A percentile compares a stretch with the other conserved stretches of the same genome.
Evolutionary conservation across 1,140 invertebrate genomes (phyloP).

Genomic region (Dinoponera quadriceps): DNA sequence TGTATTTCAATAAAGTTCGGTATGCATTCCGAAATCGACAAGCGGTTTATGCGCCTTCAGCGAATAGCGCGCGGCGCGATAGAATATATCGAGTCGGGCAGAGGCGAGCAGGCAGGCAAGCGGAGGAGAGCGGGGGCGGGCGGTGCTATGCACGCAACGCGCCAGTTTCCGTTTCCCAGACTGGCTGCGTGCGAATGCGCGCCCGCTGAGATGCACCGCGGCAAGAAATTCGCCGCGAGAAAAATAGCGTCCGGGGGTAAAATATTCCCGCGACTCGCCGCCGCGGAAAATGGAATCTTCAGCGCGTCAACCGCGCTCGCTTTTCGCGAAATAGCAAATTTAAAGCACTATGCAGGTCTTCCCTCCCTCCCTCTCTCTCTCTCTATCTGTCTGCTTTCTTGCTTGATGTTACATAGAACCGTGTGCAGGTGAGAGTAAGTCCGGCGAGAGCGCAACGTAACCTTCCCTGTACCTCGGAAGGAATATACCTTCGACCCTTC

Average conservation of each 20-base stretch:
- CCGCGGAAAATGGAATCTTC: conserved; percentile 74
- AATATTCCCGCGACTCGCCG: conserved; percentile 60
- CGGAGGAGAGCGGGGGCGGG: too few relatives aligned
- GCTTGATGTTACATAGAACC: too few relatives aligned
- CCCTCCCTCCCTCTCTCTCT: too few relatives aligned
- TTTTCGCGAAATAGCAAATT: conserved; percentile 58
- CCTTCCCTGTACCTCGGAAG: too few relatives aligned
- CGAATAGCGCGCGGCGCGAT: conserved; percentile 37
- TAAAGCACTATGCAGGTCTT: conserved; percentile 9
- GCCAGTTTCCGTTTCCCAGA: conserved; percentile 54
- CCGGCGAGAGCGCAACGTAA: too few relatives aligned
- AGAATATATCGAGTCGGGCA: conserved; percentile 58
- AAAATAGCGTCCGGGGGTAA: conserved; percentile 61
- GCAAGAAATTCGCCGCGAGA: conserved; percentile 33
- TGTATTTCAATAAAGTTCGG: conserved; percentile 71
- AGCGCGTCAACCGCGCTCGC: conserved; percentile 58
- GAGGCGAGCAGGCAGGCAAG: too few relatives aligned
- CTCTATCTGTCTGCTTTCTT: too few relatives aligned
- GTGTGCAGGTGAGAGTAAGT: too few relatives aligned
- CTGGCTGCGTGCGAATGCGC: conserved; percentile 27
- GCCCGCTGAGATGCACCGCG: conserved; percentile 33
- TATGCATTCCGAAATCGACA: conserved; percentile 67
- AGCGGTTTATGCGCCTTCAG: conserved; percentile 64
- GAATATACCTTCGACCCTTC: neutral
- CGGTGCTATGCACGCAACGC: conserved; percentile 56